Conservation (phyloP, 1,140 invertebrate species). For the Zaprionus nigranus region DNA sequence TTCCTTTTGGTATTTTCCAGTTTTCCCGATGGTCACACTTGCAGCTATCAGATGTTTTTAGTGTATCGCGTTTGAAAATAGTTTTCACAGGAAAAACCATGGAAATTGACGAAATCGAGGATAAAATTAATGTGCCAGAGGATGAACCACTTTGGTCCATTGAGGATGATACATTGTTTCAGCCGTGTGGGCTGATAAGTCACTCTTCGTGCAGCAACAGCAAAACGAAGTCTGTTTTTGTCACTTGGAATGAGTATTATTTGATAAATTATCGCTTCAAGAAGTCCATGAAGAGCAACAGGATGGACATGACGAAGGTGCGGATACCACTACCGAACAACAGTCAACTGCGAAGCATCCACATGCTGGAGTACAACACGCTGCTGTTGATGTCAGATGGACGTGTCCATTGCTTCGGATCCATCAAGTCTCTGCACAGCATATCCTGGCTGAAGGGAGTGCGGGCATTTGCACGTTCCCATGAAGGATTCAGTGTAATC, state of each 20-base stretch:
- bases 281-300: slow-evolving; percentile 39
- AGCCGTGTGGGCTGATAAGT: slow-evolving; percentile 63
- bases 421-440: slow-evolving; percentile 63
- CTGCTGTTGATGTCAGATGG: slow-evolving; percentile 71
- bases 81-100: slow-evolving; percentile 13
- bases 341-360: slow-evolving; percentile 45
- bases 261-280: slow-evolving; percentile 75
- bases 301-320: slow-evolving; percentile 64
- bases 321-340: slow-evolving; percentile 56
- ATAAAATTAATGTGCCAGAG: slow-evolving; percentile 13
- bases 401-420: slow-evolving; percentile 68
- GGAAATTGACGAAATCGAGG: slow-evolving; percentile 19
- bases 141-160: slow-evolving; percentile 62
- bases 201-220: slow-evolving; percentile 51
- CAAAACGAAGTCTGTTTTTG: slow-evolving; percentile 65
- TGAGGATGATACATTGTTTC: slow-evolving; percentile 71
- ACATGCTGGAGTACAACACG: slow-evolving; percentile 72
- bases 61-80: slow-evolving; percentile 24
- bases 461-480: slow-evolving; percentile 52
- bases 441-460: slow-evolving; percentile 66
- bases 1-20: background rate
- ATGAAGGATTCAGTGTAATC: slow-evolving; percentile 67
- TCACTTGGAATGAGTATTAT: slow-evolving; percentile 77
- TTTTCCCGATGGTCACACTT: slow-evolving; percentile 25
- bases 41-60: slow-evolving; percentile 1